These are phyloP conservation scores for Silurus glanis DNA, from an alignment of 2,113 vertebrate species.

Conservation along the genomic window DNA sequence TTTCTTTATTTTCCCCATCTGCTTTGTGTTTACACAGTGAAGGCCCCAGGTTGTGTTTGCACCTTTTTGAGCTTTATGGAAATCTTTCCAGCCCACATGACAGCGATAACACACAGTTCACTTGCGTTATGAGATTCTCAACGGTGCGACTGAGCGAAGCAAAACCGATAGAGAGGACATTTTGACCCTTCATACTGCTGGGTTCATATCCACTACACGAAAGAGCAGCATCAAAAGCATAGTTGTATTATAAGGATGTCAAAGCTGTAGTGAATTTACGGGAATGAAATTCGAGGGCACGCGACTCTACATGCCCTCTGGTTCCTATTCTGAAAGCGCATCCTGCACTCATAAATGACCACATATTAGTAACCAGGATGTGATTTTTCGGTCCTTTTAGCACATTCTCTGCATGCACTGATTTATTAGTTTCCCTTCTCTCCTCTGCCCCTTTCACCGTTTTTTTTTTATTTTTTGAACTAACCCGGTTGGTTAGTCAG, in stretches of 20 bases:
- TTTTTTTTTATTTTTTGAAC: constrained; percentile 11
- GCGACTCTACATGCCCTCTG: not conserved
- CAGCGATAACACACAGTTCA: constrained; percentile 10
- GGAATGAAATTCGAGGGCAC: not conserved
- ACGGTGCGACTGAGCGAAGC: not conserved
- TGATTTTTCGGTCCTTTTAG: not conserved
- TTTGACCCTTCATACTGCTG: not conserved
- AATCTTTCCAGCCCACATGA: not conserved
- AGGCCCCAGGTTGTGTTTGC: constrained; percentile 5
- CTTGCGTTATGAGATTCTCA: not conserved
- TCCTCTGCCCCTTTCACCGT: not conserved
- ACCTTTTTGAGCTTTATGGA: constrained; percentile 1
- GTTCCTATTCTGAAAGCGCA: not conserved
- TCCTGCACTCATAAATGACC: not conserved
- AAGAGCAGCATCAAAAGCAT: not conserved
- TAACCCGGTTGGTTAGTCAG: constrained; percentile 5
- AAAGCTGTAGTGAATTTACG: not conserved
- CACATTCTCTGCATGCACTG: not conserved
- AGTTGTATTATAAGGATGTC: not conserved
- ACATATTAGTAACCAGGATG: not conserved
- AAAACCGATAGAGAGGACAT: not conserved
- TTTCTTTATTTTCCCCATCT: constrained; percentile 25
- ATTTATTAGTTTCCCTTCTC: constrained; percentile 14
- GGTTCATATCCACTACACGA: not conserved
- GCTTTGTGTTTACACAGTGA: constrained; percentile 27